Base-by-base conservation (phyloP, 1,140 invertebrate species). In the Drosophila prosaltans region DNA sequence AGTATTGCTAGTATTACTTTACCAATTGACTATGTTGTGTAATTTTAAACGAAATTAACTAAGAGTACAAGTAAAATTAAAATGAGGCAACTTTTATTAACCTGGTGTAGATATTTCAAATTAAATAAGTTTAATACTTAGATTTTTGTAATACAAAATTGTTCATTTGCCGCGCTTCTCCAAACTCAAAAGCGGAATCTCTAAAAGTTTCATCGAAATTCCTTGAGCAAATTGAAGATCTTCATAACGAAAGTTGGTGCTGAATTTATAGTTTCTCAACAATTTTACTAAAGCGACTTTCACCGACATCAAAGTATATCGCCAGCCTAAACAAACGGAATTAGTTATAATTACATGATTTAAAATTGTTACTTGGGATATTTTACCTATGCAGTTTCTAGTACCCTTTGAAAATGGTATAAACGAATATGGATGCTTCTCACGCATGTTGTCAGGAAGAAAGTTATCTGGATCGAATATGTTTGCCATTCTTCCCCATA, bases 381-480 rank as follows among this genome's bases (percentile, higher is more conserved):
- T 2, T 39, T 6, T 48, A 91, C 92, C 92, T 65, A 91, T 84
- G 55, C 91, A 92, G 30, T 71, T 85, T 41, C 92, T 55, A n/a
- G 65, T 71, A 10, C 91, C 92, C 45, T 80, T 85, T 0, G 74
- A 60, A 61, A 92, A 93, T 0, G 91, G 90, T 58, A 92, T 75
- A 41, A 72, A 92, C 2, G 81, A 74, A 55, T 78, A 92, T 0
- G 85, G 73, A 75, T 91, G 78, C 30, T 65, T 83, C 4, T 76
- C 67, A 1, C 36, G 61, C 0, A 86, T 30, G 39, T 80, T 90
- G 8, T 78, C 73, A 0, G 80, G 74, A 9, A 85, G 62, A 65
- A 92, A 93, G 62, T 91, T 41, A 5, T 92, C 91, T 0, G 92
- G 92, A 80, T 91, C 80, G 21, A 92, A 92, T 7, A 30, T 40